These are phyloP conservation scores for Aphelenchoides besseyi DNA, from an alignment of 1,140 invertebrate genomes.

Conservation along the genomic window DNA sequence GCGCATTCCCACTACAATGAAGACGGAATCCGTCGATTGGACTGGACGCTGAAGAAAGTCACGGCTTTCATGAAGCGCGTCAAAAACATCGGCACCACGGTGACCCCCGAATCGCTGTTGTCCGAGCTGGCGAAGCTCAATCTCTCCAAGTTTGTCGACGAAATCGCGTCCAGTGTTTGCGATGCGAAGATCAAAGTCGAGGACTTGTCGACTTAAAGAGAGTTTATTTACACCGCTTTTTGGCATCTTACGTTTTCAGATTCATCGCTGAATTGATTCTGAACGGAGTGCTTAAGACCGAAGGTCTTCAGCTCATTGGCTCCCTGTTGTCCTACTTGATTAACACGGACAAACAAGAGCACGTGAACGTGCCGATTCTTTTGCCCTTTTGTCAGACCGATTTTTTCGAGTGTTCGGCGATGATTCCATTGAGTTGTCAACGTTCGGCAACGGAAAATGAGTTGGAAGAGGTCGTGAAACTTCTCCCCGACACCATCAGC, in stretches of 20 bases:
- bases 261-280: constrained; percentile 89
- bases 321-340: constrained; percentile 79
- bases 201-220: constrained; percentile 70
- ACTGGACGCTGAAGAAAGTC: constrained; percentile 93
- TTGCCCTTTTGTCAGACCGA: constrained; percentile 90
- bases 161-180: constrained; percentile 68
- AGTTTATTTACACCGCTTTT: not conserved
- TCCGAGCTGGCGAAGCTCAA: constrained; percentile 87
- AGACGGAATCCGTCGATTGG: constrained; percentile 67
- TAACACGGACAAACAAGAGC: constrained; percentile 85
- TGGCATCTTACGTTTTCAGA: constrained; percentile 65
- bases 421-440: constrained; percentile 64
- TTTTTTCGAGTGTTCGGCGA: constrained; percentile 87
- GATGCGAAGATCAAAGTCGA: constrained; percentile 46
- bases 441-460: constrained; percentile 62
- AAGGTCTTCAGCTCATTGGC: constrained; percentile 78
- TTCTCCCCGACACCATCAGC: constrained; percentile 37
- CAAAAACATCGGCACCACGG: constrained; percentile 68
- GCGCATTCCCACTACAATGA: constrained; percentile 35
- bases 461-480: not conserved
- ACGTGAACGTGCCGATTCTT: constrained; percentile 86
- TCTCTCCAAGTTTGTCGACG: constrained; percentile 89
- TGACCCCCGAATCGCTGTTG: constrained; percentile 64
- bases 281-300: constrained; percentile 83
- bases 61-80: constrained; percentile 94